Conservation (phyloP, 2,888 invertebrate genomes). For the Carcina quercana region DNA sequence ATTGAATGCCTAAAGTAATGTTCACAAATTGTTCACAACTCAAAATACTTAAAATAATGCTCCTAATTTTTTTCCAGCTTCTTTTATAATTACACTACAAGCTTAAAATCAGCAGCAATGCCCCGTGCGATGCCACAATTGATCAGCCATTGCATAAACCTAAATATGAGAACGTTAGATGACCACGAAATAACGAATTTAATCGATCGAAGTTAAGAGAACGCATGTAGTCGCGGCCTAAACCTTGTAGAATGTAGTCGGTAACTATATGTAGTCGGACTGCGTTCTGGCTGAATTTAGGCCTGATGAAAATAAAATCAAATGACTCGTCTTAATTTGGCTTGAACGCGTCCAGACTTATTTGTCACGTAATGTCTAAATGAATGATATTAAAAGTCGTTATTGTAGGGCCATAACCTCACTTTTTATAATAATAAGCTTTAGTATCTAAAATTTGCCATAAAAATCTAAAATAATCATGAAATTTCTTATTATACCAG, state of each 20-base stretch:
- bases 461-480: not conserved
- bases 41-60: not conserved
- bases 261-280: conserved; percentile 20
- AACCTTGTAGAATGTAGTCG: too few species aligned
- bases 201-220: conserved; percentile 17
- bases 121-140: not conserved
- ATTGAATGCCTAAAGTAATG: too few species aligned
- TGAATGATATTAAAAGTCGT: not conserved
- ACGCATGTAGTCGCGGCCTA: conserved; percentile 32
- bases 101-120: not conserved
- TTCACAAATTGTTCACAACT: not conserved
- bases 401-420: not conserved
- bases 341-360: too few species aligned
- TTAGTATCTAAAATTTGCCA: not conserved
- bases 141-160: conserved; percentile 2
- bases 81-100: not conserved
- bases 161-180: conserved; percentile 2
- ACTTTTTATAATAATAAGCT: conserved; percentile 2
- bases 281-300: not conserved
- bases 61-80: not conserved
- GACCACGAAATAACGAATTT: conserved; percentile 25
- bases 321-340: too few species aligned
- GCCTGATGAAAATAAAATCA: too few species aligned
- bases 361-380: too few species aligned
- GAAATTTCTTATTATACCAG: not conserved